Evolutionary conservation across 2,113 vertebrate genomes (phyloP), one percentile per base, ranked within the genome.

Genomic region (Aplodontia rufa): DNA sequence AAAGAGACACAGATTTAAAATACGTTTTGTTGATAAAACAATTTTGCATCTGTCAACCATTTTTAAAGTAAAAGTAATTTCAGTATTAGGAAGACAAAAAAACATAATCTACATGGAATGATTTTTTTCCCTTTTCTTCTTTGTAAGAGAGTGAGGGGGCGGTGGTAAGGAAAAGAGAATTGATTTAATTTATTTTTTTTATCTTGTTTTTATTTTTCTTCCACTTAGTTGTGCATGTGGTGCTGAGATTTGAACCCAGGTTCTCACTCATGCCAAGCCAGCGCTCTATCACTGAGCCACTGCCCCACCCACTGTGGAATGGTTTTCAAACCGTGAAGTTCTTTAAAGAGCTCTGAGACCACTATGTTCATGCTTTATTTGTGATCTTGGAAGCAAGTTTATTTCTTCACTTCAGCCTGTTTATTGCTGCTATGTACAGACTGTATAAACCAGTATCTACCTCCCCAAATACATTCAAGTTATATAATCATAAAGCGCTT

Each of bases 341-440:
- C 91, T 97, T 97, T 94, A 96, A 97, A 98, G 96, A 96, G 55
- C 75, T 97, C 92, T 75, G 96, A 97, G 86, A 96, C 49, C 51
- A 90, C 95, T 83, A 89, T 87, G 90, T 79, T 97, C 53, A n/a
- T 94, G 30, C 85, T 97, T 95, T 84, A 96, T 97, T 97, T 97
- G 90, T 97, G 90, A 97, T 87, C n/a, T 94, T 40, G 45, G 81
- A 96, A 47, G 96, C 35, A 96, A 74, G 84, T 81, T 97, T 74
- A 0, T 97, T 92, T 0, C 0, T 92, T 97, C 86, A 82, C 62
- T 97, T 96, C 83, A 97, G 71, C 12, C 17, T 68, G 75, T 28
- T 97, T 93, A 90, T 91, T 94, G 45, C 90, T 97, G 42, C 83
- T 96, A 87, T 93, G 49, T 97, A 89, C 0, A 87, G 0, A n/a